Percentiles rank a stretch among this genome's conserved stretches.
phyloP scores from a whole-genome alignment of 2,797 vertebrate genomes.

The Lagorchestes hirsutus region DNA sequence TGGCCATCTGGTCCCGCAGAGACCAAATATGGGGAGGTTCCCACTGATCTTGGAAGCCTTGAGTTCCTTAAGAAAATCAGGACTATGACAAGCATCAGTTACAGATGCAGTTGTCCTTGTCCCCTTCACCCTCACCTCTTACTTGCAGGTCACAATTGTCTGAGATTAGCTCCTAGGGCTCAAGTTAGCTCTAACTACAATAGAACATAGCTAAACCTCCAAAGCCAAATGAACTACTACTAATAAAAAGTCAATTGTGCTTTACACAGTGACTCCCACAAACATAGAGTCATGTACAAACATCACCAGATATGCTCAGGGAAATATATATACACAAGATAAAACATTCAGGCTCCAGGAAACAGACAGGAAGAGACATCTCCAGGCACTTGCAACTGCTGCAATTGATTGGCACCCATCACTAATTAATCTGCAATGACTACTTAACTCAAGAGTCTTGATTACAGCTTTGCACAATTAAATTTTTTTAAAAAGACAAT shows the following conservation, averaged over 20 bases:
- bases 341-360: constrained; percentile 29
- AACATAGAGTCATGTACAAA: not conserved
- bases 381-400: constrained; percentile 45
- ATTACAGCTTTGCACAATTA: constrained; percentile 82
- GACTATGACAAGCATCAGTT: not conserved
- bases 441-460: constrained; percentile 80
- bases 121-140: not conserved
- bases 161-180: not conserved
- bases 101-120: not conserved
- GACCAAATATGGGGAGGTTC: not conserved
- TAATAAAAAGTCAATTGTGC: not conserved
- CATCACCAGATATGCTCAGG: not conserved
- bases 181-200: not conserved
- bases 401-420: constrained; percentile 77
- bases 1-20: not conserved
- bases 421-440: constrained; percentile 81
- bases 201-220: not conserved
- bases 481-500: constrained; percentile 63
- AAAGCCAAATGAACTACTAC: not conserved
- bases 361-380: constrained; percentile 53
- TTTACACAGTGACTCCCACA: not conserved
- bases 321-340: not conserved
- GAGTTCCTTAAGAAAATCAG: not conserved
- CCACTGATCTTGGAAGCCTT: not conserved
- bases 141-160: not conserved